Base-by-base conservation (phyloP, 2,797 vertebrate genomes). In the Taeniopygia guttata region DNA sequence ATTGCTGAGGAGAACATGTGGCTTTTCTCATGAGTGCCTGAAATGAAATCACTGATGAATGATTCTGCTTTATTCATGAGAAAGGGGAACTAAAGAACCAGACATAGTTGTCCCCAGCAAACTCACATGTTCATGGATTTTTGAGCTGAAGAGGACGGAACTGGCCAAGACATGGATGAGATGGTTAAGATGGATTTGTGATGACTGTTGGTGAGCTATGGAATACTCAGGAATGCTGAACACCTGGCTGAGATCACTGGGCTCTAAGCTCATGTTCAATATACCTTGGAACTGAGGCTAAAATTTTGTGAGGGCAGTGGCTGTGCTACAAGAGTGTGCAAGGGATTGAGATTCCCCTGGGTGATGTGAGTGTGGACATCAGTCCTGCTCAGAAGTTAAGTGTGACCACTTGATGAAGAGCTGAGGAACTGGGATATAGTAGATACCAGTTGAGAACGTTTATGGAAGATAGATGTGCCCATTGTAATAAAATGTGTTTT, bases 61-160 rank as follows among this genome's bases (percentile, higher is more conserved):
- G 18, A n/a, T 56, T 79, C 43, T 32, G 12, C 42, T 67, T 67
- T 48, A 27, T 66, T 29, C 18, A 21, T n/a, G 19, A 67, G 43
- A 18, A 56, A 27, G 18, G 42, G n/a, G 29, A 79, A 9, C 9
- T 38, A 52, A 38, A 49, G 63, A 51, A 42, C 43, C 43, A 62
- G 34, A 32, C 0, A 0, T 4, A 15, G 43, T 16, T 79, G 66
- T 54, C 76, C 64, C 52, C 34, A 54, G 30, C 0, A 0, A 88
- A 29, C 30, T 85, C 9, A 7, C 0, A 1, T 9, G 9, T n/a
- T 68, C 19, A 8, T 43, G 55, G 29, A 34, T 38, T 52, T 29
- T 60, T 82, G 32, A 63, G 38, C 1, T 3, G 18, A 79, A 66
- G 64, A 63, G 29, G 15, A 45, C 26, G 52, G n/a, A 88, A 74